Evolutionary conservation across 2,797 vertebrate genomes (phyloP).

Genomic region (Heterohyrax brucei): DNA sequence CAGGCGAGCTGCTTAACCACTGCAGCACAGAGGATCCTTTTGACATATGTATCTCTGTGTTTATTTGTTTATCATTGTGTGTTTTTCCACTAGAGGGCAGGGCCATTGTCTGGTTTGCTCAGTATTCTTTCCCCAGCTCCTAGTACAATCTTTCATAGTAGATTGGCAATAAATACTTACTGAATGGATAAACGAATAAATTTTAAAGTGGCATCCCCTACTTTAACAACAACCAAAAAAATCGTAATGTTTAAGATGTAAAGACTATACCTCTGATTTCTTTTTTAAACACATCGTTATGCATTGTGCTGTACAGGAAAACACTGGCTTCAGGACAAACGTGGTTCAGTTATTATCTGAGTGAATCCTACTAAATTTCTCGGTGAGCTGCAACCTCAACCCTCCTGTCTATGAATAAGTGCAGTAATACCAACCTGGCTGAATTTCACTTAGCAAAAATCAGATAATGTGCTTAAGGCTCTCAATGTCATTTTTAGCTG

Average conservation of each 20-base stretch:
- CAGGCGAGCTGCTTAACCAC: no score
- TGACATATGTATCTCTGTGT: background rate
- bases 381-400: background rate
- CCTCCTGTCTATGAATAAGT: background rate
- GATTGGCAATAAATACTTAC: slow-evolving; percentile 9
- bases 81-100: background rate
- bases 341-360: background rate
- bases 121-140: background rate
- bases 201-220: background rate
- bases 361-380: background rate
- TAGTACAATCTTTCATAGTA: background rate
- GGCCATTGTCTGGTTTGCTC: background rate
- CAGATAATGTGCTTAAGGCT: background rate
- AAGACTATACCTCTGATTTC: background rate
- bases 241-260: slow-evolving; percentile 25
- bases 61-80: background rate
- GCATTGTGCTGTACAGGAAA: background rate
- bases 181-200: background rate
- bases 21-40: background rate
- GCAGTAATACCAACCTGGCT: background rate
- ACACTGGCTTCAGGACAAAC: background rate
- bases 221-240: background rate
- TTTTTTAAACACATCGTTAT: background rate
- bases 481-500: background rate
- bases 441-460: background rate